A percentile compares a stretch with the other conserved stretches of the same genome.
Evolutionary conservation across 2,113 vertebrate species (phyloP).

Genomic region (Cyphomyrus plagiostoma): DNA sequence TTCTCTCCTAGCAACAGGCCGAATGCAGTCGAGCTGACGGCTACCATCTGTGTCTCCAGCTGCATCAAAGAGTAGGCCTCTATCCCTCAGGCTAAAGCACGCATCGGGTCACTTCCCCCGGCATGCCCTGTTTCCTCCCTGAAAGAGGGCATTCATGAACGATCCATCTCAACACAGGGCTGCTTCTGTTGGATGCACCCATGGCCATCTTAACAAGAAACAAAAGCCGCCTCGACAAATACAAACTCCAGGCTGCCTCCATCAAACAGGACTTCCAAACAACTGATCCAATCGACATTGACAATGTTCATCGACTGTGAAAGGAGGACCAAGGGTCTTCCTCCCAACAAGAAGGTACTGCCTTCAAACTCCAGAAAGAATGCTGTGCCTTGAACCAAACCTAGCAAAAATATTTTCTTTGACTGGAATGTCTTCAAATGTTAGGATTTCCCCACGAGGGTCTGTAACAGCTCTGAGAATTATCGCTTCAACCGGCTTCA

Average conservation of each 20-base stretch:
- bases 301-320: neutral
- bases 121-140: neutral
- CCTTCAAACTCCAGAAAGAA: neutral
- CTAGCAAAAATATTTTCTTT: neutral
- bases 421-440: neutral
- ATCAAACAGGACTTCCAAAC: neutral
- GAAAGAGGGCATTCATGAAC: neutral
- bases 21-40: neutral
- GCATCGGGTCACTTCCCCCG: neutral
- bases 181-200: neutral
- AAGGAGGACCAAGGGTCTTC: neutral
- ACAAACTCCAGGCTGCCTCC: neutral
- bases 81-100: neutral
- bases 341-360: neutral
- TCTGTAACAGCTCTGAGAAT: neutral
- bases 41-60: constrained; percentile 3
- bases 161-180: neutral
- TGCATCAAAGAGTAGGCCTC: neutral
- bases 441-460: neutral
- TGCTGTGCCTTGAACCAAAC: neutral
- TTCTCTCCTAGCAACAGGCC: constrained; percentile 25
- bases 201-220: neutral
- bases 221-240: neutral
- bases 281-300: too few relatives aligned
- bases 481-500: neutral